phyloP scores from a whole-genome alignment of 2,113 vertebrate species.

The Romanogobio albipinnatus region DNA sequence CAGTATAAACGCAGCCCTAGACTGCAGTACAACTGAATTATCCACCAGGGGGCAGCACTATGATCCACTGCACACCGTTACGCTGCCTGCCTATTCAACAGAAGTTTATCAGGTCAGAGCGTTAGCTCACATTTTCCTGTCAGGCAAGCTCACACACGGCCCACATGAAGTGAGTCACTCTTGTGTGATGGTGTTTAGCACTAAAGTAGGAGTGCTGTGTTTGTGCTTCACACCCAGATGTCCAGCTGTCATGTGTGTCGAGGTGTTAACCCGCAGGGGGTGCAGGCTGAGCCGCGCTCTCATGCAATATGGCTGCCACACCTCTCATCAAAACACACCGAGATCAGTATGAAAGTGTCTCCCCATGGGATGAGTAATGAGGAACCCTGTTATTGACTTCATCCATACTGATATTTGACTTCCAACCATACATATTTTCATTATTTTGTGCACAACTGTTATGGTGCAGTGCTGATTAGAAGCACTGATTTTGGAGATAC shows the following conservation, averaged over 20 bases:
- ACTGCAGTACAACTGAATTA: background rate
- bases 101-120: constrained; percentile 1
- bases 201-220: constrained; percentile 16
- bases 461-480: background rate
- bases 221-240: constrained; percentile 45
- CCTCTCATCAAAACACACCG: constrained; percentile 29
- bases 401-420: background rate
- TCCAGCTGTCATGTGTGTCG: constrained; percentile 54
- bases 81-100: background rate
- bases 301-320: constrained; percentile 36
- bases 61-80: background rate
- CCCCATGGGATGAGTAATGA: background rate
- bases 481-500: too few relatives aligned
- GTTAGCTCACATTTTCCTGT: background rate
- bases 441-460: background rate
- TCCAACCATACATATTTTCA: background rate
- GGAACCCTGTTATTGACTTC: constrained; percentile 1
- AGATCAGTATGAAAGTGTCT: background rate
- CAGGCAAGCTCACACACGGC: background rate
- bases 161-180: constrained; percentile 23
- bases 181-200: constrained; percentile 12
- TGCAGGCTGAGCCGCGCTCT: constrained; percentile 37
- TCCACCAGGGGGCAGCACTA: constrained; percentile 30
- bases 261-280: constrained; percentile 47
- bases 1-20: background rate